Base-by-base conservation (phyloP, 1,140 invertebrate genomes). In the Mycetomoellerius zeteki region DNA sequence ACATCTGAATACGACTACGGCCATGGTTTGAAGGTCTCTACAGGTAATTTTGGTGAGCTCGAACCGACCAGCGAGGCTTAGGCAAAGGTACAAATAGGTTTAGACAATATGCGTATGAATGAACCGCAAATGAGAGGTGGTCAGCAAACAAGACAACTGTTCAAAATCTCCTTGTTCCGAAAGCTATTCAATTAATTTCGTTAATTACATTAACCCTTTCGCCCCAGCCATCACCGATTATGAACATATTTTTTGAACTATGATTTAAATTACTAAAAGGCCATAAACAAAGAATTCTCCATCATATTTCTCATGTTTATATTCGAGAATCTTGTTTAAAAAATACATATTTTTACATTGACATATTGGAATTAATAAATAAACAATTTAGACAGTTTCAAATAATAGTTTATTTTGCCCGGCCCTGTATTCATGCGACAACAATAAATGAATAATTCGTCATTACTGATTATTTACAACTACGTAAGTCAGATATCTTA, bases 51-150 rank as follows among this genome's bases (percentile, higher is more conserved):
- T 33, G 69, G 43, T 14, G 16, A 58, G 7, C 8, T 58, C 37
- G 54, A 84, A 27, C 24, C 14, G 27, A 84, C 14, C 19, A 19
- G 14, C 4, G 16, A 37, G 14, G n/a, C 60, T n/a, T 52, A 37
- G 33, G 37, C 14, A 60, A 72, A n/a, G 71, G 37, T 75, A 75
- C 56, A 50, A 60, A 21, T 58, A 52, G 43, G 6, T 37, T 33
- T n/a, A 43, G 67, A 33, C 37, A 82, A 84, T 62, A 14, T 5
- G 2, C 73, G 54, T 84, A 84, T 75, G 69, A 84, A 84, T 84
- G 54, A 84, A 73, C 19, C 30, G 69, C 37, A 37, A 75, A 72
- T 73, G 67, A 60, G 54, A 19, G 69, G 6, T 47, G 19, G 6
- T 47, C 54, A 14, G 24, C 30, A 73, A 84, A 84, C 54, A 84